Evolutionary conservation across 2,888 invertebrate genomes (phyloP).

Genomic region (Antitype chi): DNA sequence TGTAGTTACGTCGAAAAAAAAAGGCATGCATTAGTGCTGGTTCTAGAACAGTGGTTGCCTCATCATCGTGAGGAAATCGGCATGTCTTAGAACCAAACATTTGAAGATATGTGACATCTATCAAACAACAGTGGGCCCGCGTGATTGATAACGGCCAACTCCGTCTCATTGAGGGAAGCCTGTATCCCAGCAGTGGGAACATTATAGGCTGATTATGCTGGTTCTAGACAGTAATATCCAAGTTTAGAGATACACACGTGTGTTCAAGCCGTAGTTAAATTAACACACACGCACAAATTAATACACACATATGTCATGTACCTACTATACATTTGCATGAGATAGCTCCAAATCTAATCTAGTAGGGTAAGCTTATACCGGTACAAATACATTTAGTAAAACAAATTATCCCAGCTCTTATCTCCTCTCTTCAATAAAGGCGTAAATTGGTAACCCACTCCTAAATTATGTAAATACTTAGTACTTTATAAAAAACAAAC

Average conservation of each 20-base stretch:
- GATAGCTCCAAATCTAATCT: conserved; percentile 41
- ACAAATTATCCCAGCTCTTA: conserved; percentile 46
- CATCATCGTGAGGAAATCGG: too few relatives aligned
- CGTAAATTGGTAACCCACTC: conserved; percentile 53
- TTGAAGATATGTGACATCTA: too few relatives aligned
- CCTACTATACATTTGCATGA: conserved; percentile 42
- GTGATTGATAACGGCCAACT: too few relatives aligned
- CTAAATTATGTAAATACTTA: conserved; percentile 40
- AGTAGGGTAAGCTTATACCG: conserved; percentile 16
- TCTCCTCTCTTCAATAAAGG: conserved; percentile 27
- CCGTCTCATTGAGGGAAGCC: too few relatives aligned
- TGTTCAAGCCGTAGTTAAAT: neutral
- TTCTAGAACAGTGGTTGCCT: neutral
- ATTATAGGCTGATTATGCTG: neutral
- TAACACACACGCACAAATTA: conserved; percentile 20
- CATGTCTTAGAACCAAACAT: too few relatives aligned
- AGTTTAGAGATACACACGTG: neutral
- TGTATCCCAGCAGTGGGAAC: too few relatives aligned
- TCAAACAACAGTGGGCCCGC: too few relatives aligned
- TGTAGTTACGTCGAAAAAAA: neutral
- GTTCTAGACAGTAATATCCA: neutral
- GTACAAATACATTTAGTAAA: conserved; percentile 42
- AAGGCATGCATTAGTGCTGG: neutral
- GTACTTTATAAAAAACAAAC: conserved; percentile 54
- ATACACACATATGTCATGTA: neutral